Conservation (phyloP, 2,113 vertebrate genomes). For the Protobothrops flavoviridis region DNA sequence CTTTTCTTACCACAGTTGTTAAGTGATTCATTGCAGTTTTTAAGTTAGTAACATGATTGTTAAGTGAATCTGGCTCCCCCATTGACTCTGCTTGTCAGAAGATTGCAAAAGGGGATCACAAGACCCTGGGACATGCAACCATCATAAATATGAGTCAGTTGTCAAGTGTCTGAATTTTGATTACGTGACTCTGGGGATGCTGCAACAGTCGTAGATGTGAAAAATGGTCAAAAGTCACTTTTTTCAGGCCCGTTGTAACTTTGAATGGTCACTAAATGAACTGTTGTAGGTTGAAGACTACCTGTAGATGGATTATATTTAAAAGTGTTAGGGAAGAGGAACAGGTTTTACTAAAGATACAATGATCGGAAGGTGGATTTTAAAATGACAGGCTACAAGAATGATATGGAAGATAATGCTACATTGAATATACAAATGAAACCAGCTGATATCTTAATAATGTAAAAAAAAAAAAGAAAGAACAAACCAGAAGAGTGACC, state of each 20-base stretch:
- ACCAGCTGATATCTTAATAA: neutral
- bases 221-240: too few species aligned
- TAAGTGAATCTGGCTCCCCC: neutral
- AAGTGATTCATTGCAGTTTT: neutral
- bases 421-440: neutral
- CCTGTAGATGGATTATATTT: neutral
- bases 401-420: neutral
- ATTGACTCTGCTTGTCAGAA: neutral
- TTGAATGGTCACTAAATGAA: neutral
- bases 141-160: too few species aligned
- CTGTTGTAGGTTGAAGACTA: neutral
- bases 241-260: neutral
- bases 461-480: neutral
- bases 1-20: neutral
- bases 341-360: neutral
- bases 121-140: too few species aligned
- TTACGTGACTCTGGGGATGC: too few species aligned
- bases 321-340: neutral
- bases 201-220: too few species aligned
- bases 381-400: neutral
- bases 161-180: too few species aligned
- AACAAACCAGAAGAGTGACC: neutral
- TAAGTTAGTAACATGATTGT: neutral
- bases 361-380: neutral
- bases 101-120: too few species aligned